phyloP scores from a whole-genome alignment of 2,888 invertebrate species.

The Venusia cambrica region DNA sequence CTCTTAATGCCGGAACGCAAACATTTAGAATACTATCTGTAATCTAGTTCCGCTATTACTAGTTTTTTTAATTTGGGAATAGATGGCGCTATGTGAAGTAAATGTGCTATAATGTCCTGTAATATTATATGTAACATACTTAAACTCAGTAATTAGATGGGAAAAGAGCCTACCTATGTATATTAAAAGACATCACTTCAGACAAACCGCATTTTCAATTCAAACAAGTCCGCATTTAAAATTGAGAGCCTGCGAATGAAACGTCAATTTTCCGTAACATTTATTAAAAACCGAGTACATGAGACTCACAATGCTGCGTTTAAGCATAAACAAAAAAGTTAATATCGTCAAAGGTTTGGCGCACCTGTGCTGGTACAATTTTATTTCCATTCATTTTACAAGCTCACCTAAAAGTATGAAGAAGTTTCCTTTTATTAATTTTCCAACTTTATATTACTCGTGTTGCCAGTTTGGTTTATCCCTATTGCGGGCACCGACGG shows the following conservation, averaged over 20 bases:
- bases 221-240: constrained; percentile 1
- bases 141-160: no score
- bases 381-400: constrained; percentile 80
- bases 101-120: no score
- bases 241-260: constrained; percentile 5
- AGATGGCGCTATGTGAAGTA: no score
- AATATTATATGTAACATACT: no score
- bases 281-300: constrained; percentile 28
- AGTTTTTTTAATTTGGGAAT: no score
- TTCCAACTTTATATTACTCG: constrained; percentile 80
- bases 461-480: constrained; percentile 66
- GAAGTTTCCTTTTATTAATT: constrained; percentile 80
- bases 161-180: no score
- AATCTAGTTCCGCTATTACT: no score
- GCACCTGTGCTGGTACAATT: constrained; percentile 78
- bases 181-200: no score
- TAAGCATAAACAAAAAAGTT: constrained; percentile 71
- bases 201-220: not conserved
- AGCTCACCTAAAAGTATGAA: constrained; percentile 75
- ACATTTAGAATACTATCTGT: no score
- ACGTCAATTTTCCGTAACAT: constrained; percentile 8
- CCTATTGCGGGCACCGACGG: constrained; percentile 45
- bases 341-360: constrained; percentile 78
- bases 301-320: constrained; percentile 47
- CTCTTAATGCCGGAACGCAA: no score